A percentile compares a stretch with the other conserved stretches of the same genome.
Evolutionary conservation across 2,888 invertebrate species (phyloP).

Genomic region (Argyresthia albistria): DNA sequence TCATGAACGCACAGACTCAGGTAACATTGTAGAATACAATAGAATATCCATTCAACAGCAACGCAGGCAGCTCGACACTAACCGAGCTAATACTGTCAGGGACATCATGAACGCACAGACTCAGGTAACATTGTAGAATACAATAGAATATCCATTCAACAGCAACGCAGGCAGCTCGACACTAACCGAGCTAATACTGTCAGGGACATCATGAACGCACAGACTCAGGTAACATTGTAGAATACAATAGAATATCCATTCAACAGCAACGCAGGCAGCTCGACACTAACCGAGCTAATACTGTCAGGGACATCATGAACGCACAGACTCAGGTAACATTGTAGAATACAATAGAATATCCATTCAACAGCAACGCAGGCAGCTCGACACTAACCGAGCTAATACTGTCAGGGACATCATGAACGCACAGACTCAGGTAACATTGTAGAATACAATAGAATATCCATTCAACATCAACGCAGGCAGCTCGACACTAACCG

Average conservation of each 20-base stretch:
- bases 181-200: constrained; percentile 74
- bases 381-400: constrained; percentile 68
- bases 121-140: constrained; percentile 73
- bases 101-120: constrained; percentile 82
- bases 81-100: constrained; percentile 76
- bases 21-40: no score
- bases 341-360: no score
- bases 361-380: constrained; percentile 62
- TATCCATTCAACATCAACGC: constrained; percentile 63
- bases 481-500: constrained; percentile 61
- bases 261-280: constrained; percentile 66
- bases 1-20: constrained; percentile 81
- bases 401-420: constrained; percentile 81
- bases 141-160: no score
- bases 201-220: constrained; percentile 81
- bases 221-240: constrained; percentile 76
- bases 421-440: constrained; percentile 78
- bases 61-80: constrained; percentile 57
- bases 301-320: constrained; percentile 82
- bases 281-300: constrained; percentile 68
- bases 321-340: constrained; percentile 77
- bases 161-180: constrained; percentile 65
- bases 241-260: no score
- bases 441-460: no score
- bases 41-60: constrained; percentile 76